A percentile compares a stretch with the other conserved stretches of the same genome.
Conservation (phyloP, 2,888 invertebrate genomes). For the Eilema caniola region DNA sequence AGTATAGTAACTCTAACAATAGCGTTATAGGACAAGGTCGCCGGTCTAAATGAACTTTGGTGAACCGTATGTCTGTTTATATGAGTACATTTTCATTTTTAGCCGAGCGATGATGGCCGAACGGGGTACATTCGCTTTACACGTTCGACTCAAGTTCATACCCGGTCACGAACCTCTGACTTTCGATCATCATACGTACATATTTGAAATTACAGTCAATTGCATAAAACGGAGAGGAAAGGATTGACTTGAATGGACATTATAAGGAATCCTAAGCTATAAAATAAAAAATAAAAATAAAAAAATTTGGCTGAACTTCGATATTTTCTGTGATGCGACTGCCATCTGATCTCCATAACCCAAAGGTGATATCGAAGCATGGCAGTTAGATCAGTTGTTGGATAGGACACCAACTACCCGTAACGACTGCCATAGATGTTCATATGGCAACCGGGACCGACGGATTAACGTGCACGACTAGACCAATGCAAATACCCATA, state of each 20-base stretch:
- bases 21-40: conserved; percentile 7
- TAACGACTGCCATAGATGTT: too few species aligned
- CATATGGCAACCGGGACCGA: too few species aligned
- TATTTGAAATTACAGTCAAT: conserved; percentile 1
- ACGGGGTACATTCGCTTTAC: not conserved
- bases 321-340: too few species aligned
- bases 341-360: too few species aligned
- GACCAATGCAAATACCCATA: too few species aligned
- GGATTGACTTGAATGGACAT: not conserved
- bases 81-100: not conserved
- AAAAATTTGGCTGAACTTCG: too few species aligned
- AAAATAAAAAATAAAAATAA: not conserved
- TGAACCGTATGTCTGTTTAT: conserved; percentile 12
- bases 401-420: too few species aligned
- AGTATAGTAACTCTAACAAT: too few species aligned
- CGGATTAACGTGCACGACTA: too few species aligned
- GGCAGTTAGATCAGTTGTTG: too few species aligned
- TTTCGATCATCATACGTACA: not conserved
- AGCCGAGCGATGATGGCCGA: conserved; percentile 1
- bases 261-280: not conserved
- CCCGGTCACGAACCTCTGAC: not conserved
- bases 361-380: too few species aligned
- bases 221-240: not conserved
- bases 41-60: conserved; percentile 18
- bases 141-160: not conserved